Evolutionary conservation across 2,797 vertebrate species (phyloP), one percentile per base, ranked within the genome.

Genomic region (Eospalax fontanierii): DNA sequence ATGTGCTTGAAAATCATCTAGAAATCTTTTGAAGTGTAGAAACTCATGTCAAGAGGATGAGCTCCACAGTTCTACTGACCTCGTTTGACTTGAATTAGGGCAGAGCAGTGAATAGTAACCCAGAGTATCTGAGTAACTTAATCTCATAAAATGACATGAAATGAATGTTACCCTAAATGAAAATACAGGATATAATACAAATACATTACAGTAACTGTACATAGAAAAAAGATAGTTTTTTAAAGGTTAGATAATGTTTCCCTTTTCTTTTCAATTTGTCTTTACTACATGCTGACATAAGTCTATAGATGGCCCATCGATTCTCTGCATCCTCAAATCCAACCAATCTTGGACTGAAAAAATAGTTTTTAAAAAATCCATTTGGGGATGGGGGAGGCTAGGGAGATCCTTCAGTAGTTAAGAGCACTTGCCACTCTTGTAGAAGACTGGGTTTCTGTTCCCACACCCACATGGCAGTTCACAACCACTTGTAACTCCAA

Each of bases 251-350:
- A 19, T 66, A 79, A 40, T 21, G 12, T 68, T 70, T 40, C 35
- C 6, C 38, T 57, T 73, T n/a, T 26, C 35, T 79, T 78, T 87
- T 59, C 78, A 83, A 30, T 65, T 40, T 91, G 16, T 61, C 46
- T 92, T 88, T 80, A 87, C n/a, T 46, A 54, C 4, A 43, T 46
- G 38, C 33, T 54, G 66, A 15, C 11, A n/a, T 7, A 4, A 73
- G 8, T 63, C 5, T 75, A 70, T 2, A 40, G 38, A 38, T 4
- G 54, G 24, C 38, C 35, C 71, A 87, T 2, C 4, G 33, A 73
- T 75, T 76, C 61, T 63, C 38, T 73, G 59, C 63, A 83, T 57
- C 22, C 61, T 93, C 79, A 83, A 93, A 83, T 59, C 57, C 30
- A 66, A 75, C 50, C 30, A 84, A n/a, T 46, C 71, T 57, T 19